Base-by-base conservation (phyloP, 1,140 invertebrate species). In the Caligus rogercresseyi region DNA sequence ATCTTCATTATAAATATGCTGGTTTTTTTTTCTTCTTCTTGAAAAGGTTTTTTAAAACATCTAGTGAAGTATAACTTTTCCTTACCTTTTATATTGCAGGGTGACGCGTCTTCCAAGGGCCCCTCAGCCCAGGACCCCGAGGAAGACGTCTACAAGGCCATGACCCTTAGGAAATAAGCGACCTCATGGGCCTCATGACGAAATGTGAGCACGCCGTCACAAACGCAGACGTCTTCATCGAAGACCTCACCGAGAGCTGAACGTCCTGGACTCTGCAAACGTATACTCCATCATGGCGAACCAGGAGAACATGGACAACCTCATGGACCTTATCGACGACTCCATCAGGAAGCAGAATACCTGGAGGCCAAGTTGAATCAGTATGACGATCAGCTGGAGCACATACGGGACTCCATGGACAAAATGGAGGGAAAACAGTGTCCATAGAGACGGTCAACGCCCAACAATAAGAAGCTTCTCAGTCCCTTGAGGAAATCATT, bases 201-300 rank as follows among this genome's bases (percentile, higher is more conserved):
- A 78, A 83, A 65, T 87, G 83, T 72, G 80, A 87, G 68, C 82
- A 82, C 72, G 84, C 86, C 52, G 84, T 90, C 58, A 83, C 83
- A 60, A 86, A 90, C 77, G 87, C 87, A 52, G 86, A 89, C 74
- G 79, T 80, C 13, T 91, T 91, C 73, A 85, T 87, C 76, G 84
- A 87, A 71, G 81, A 83, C 65, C 74, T 91, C 26, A 83, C 11
- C 83, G 83, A 71, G 85, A 89, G 73, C 72, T 91, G 14, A 85
- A 83, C 25, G 77, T 86, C 63, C 75, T 92, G 24, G 88, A 92
- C 79, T 84, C 85, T 64, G 85, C 83, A 71, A 89, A 89, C 73
- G 83, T 90, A 64, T 84, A 88, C 71, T 86, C 83, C 67, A 86
- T 90, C 54, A 77, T 90, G 72, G 84, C 84, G 11, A 88, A 85